These are phyloP conservation scores for Scelioninae gen. 2 DNA, from an alignment of 2,888 invertebrate species.

Conservation along the genomic window DNA sequence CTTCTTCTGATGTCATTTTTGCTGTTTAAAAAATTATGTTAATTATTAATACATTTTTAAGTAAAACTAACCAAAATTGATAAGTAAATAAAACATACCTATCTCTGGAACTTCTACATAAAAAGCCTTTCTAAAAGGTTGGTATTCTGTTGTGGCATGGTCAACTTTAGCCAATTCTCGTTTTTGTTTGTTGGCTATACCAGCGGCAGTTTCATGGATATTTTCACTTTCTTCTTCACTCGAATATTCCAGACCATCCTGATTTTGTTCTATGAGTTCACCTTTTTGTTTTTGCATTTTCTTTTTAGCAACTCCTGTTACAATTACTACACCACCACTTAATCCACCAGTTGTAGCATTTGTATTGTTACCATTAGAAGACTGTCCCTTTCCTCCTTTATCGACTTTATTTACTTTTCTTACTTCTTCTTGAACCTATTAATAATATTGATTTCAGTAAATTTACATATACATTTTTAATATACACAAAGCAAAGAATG, in stretches of 20 bases:
- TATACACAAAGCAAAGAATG: no score
- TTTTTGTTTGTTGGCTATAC: slow-evolving; percentile 91
- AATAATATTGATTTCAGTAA: slow-evolving; percentile 42
- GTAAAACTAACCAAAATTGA: no score
- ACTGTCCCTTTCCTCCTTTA: slow-evolving; percentile 76
- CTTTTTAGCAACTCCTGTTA: slow-evolving; percentile 91
- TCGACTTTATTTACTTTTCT: slow-evolving; percentile 86
- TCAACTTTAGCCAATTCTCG: slow-evolving; percentile 96
- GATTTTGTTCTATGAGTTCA: slow-evolving; percentile 99
- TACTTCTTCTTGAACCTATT: slow-evolving; percentile 85
- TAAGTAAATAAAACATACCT: no score
- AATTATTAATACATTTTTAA: background rate
- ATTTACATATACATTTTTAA: slow-evolving; percentile 4
- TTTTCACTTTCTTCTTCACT: slow-evolving; percentile 98
- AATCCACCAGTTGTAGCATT: slow-evolving; percentile 52
- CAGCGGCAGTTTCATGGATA: slow-evolving; percentile 92
- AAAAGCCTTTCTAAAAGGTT: slow-evolving; percentile 94
- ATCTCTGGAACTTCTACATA: slow-evolving; percentile 99
- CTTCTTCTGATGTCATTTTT: slow-evolving; percentile 91
- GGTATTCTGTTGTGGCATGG: slow-evolving; percentile 90
- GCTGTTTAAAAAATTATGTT: slow-evolving; percentile 70
- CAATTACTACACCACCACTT: slow-evolving; percentile 82
- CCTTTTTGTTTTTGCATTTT: slow-evolving; percentile 89
- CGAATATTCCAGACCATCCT: slow-evolving; percentile 97
- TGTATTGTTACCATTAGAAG: slow-evolving; percentile 73